These are phyloP conservation scores for Pterocles burchelli DNA, from an alignment of 2,113 vertebrate species.

Conservation along the genomic window DNA sequence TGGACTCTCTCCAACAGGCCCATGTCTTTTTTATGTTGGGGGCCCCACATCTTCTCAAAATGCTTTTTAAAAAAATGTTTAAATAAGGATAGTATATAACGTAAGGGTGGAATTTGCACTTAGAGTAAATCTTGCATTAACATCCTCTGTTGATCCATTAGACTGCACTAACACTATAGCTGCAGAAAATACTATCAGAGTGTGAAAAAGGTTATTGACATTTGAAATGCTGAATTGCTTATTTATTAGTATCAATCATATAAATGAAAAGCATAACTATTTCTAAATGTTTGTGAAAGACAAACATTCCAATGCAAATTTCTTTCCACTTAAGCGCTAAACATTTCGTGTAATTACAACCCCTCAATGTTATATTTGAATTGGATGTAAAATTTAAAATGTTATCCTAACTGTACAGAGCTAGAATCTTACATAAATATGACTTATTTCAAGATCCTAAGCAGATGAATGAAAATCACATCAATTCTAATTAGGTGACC, in stretches of 20 bases:
- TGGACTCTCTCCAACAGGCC: no score
- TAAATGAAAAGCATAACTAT: background rate
- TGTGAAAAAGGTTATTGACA: background rate
- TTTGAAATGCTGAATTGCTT: background rate
- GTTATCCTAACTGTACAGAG: background rate
- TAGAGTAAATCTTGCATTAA: background rate
- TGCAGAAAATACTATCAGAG: background rate
- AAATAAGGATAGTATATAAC: background rate
- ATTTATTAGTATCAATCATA: background rate
- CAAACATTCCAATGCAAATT: background rate
- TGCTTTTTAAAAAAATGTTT: background rate
- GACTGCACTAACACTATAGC: background rate
- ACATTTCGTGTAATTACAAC: background rate
- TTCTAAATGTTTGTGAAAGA: background rate
- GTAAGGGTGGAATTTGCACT: background rate
- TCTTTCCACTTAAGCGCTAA: background rate
- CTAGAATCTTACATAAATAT: background rate
- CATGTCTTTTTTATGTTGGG: no score
- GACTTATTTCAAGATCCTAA: background rate
- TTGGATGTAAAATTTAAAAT: background rate
- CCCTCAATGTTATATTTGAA: background rate
- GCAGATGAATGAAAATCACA: background rate
- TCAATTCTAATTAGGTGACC: background rate
- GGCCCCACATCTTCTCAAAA: background rate
- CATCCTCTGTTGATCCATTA: background rate